phyloP scores from a whole-genome alignment of 2,113 vertebrate genomes.

The Tachuris rubrigastra region DNA sequence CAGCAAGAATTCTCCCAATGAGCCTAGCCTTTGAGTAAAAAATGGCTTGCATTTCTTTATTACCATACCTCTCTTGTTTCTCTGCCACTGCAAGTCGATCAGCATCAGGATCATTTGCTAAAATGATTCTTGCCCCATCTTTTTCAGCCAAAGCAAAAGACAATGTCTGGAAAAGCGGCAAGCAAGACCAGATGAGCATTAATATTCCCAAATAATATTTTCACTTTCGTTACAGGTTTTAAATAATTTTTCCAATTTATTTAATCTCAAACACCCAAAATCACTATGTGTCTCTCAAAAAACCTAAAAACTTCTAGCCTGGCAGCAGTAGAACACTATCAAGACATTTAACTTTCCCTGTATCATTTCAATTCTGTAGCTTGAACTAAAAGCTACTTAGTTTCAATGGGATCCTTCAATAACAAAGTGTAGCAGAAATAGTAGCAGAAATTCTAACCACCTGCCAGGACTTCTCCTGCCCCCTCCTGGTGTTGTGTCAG shows the following conservation, averaged over 20 bases:
- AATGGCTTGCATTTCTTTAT: neutral
- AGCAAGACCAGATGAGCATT: neutral
- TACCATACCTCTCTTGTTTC: slow-evolving; percentile 84
- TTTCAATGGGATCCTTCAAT: neutral
- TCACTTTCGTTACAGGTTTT: neutral
- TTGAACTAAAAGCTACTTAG: neutral
- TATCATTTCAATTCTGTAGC: neutral
- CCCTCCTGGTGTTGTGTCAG: neutral
- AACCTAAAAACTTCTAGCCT: neutral
- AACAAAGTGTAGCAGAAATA: neutral
- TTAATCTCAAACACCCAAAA: neutral
- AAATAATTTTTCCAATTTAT: neutral
- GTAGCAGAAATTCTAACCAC: neutral
- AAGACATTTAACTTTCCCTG: neutral
- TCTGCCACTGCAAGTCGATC: slow-evolving; percentile 94
- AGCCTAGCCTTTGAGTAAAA: neutral
- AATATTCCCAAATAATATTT: neutral
- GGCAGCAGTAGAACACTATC: neutral
- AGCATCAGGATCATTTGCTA: slow-evolving; percentile 97
- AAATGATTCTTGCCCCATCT: slow-evolving; percentile 84
- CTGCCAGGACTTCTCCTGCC: neutral
- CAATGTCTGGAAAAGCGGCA: slow-evolving; percentile 80
- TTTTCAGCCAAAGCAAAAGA: slow-evolving; percentile 92
- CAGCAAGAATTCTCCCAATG: neutral
- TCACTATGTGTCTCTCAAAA: neutral